Conservation (phyloP, 2,888 invertebrate species). For the Aphrophora alni region DNA sequence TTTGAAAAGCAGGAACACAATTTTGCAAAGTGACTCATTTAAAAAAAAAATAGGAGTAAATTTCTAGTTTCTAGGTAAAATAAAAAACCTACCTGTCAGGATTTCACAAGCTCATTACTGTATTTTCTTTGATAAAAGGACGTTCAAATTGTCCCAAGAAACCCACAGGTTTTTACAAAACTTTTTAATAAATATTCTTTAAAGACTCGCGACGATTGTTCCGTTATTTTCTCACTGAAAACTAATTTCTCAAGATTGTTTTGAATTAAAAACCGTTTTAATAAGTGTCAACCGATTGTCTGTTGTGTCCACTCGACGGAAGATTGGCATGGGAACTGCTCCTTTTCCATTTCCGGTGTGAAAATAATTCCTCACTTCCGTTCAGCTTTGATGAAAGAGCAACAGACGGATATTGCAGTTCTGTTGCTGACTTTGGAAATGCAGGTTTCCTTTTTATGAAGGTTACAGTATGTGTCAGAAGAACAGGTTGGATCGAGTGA, state of each 20-base stretch:
- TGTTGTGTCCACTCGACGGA: neutral
- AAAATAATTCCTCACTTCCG: neutral
- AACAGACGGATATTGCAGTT: neutral
- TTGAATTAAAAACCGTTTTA: neutral
- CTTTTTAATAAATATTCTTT: neutral
- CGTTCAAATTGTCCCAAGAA: neutral
- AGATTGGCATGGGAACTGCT: conserved; percentile 3
- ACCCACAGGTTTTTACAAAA: neutral
- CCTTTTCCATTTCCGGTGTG: neutral
- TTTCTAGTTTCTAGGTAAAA: too few relatives aligned
- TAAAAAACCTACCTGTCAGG: too few relatives aligned
- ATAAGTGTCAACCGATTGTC: neutral
- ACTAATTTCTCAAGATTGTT: neutral
- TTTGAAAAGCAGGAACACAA: too few relatives aligned
- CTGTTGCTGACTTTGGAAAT: neutral
- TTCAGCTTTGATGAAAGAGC: neutral
- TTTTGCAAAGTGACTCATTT: too few relatives aligned
- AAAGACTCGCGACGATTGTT: neutral
- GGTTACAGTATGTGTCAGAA: neutral
- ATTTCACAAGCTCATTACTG: too few relatives aligned
- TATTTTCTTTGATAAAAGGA: too few relatives aligned
- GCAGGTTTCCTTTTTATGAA: neutral
- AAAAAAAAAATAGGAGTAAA: too few relatives aligned
- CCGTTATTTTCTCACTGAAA: neutral
- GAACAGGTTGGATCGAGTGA: too few relatives aligned